Percentiles rank a stretch among this genome's conserved stretches.
These are phyloP conservation scores for Tragelaphus eurycerus DNA, from an alignment of 2,797 vertebrate genomes.

Conservation along the genomic window DNA sequence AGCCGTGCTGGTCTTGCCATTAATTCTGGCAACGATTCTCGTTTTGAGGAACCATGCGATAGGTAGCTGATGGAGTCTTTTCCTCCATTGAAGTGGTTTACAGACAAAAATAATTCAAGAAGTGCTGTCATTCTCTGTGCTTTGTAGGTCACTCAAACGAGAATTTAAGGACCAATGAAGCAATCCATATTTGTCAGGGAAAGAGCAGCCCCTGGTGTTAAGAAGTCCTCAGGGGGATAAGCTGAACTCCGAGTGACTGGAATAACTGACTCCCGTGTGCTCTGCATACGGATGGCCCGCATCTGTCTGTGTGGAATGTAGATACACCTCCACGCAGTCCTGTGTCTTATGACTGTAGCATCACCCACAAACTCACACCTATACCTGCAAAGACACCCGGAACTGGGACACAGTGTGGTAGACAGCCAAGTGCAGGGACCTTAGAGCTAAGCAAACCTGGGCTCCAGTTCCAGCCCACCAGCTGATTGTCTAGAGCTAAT, in stretches of 20 bases:
- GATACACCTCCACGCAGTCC: not conserved
- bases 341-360: not conserved
- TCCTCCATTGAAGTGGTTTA: not conserved
- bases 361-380: not conserved
- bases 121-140: not conserved
- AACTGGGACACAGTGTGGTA: not conserved
- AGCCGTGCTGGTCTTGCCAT: not conserved
- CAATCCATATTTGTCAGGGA: slow-evolving; percentile 37
- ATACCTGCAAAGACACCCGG: not conserved
- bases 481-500: not conserved
- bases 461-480: not conserved
- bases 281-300: not conserved
- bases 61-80: not conserved
- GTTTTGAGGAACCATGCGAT: not conserved
- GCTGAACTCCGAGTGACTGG: not conserved
- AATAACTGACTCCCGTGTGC: not conserved
- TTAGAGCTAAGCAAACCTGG: not conserved
- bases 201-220: not conserved
- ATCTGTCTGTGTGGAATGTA: not conserved
- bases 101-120: slow-evolving; percentile 23
- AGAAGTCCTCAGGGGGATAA: not conserved
- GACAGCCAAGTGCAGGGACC: rapidly evolving
- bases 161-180: slow-evolving; percentile 45
- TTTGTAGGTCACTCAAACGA: slow-evolving; percentile 42
- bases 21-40: not conserved